Conservation (phyloP, 2,113 vertebrate genomes). For the Hiodon alosoides region DNA sequence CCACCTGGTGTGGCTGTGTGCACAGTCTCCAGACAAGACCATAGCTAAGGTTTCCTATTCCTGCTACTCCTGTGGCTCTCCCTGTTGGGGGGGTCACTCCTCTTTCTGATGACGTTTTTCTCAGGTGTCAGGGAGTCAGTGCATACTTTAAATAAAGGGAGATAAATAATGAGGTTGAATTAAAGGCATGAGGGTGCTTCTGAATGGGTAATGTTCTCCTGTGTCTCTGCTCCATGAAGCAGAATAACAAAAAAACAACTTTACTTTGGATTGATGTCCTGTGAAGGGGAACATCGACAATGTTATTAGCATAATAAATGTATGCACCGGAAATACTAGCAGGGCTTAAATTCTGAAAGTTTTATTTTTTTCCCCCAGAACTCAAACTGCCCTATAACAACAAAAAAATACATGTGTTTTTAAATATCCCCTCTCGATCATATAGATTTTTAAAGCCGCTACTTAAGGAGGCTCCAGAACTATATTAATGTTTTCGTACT, state of each 20-base stretch:
- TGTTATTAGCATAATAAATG: neutral
- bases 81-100: neutral
- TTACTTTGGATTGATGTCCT: neutral
- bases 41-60: neutral
- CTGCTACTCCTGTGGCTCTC: no score
- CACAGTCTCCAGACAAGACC: neutral
- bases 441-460: no score
- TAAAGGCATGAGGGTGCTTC: neutral
- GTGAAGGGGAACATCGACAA: neutral
- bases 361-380: no score
- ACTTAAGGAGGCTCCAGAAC: no score
- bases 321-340: neutral
- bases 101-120: no score
- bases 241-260: neutral
- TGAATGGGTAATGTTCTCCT: neutral
- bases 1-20: neutral
- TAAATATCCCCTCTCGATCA: no score
- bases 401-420: no score
- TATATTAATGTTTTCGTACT: no score
- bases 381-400: no score
- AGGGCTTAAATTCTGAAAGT: neutral
- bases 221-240: neutral
- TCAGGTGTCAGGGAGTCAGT: neutral
- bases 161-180: constrained; percentile 11
- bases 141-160: neutral